phyloP scores from a whole-genome alignment of 2,113 vertebrate species.

The Baryphthengus martii region DNA sequence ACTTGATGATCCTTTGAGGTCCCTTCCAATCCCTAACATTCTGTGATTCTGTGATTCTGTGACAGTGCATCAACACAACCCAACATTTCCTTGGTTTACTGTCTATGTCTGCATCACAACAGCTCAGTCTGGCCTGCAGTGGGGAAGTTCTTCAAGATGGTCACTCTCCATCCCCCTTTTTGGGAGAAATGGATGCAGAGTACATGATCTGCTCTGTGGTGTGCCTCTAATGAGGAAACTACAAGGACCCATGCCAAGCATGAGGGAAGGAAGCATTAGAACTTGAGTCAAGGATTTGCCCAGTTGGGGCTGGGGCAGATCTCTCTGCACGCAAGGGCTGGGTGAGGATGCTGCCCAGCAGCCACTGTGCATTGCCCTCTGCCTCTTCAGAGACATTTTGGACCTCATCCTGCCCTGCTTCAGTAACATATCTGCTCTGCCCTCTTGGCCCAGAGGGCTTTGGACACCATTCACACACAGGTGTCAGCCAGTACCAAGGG shows the following conservation, averaged over 20 bases:
- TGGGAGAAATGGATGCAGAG: background rate
- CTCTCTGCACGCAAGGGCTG: background rate
- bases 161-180: background rate
- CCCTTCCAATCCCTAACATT: too few species aligned
- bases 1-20: too few species aligned
- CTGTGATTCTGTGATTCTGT: too few species aligned
- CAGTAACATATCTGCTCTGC: background rate
- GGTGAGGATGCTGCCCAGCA: fast-evolving
- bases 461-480: background rate
- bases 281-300: background rate
- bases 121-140: background rate
- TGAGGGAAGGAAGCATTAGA: background rate
- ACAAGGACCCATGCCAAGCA: background rate
- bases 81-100: background rate
- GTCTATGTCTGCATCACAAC: background rate
- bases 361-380: background rate
- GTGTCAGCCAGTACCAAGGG: background rate
- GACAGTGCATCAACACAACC: background rate
- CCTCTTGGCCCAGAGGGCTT: background rate
- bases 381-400: background rate
- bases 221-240: background rate
- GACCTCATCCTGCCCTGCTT: background rate
- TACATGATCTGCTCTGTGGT: fast-evolving
- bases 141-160: background rate
- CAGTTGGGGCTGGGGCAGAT: background rate